Evolutionary conservation across 37 sponge, comb jelly and placozoan species (phyloP), one percentile per base, ranked within the genome.

Genomic region (Agelas oroides): DNA sequence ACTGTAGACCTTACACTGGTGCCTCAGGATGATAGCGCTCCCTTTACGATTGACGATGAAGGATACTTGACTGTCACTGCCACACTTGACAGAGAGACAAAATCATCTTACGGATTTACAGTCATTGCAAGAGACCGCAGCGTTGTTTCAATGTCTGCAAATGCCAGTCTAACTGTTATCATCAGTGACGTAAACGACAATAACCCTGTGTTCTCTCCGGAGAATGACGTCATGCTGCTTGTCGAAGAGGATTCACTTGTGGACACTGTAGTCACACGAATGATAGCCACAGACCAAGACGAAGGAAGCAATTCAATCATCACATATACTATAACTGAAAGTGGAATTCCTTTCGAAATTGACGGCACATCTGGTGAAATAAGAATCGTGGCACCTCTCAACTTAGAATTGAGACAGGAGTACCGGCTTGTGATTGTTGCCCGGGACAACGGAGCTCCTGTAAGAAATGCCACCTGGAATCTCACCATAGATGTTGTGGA

Each of bases 231-330:
- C 25, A 16, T 58, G 55, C 31, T 68, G 24, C 30, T 64, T 3
- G 58, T 94, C 19, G 74, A 77, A 52, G 95, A 95, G 68, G 82
- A 85, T 35, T 30, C 54, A n/a, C 33, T 65, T 14, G 69, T 73
- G 1, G 84, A 80, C 12, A 68, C 73, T 1, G 32, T 71, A 19
- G 65, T 96, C 24, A 39, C 61, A 11, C 72, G 39, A 18, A 25
- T 94, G 6, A 46, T 35, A 19, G 94, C 91, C 32, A 81, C 75
- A 21, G 96, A 96, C 56, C 60, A 0, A n/a, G 96, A 96, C 56
- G 24, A 1, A 0, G 91, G 89, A 0, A 39, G 36, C 41, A 95
- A 95, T 68, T 59, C 84, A 1, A 53, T 32, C 8, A 32, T 96
- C 16, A 36, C 75, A 0, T 94, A 79, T 36, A 5, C 60, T 0